Conservation (phyloP, 2,113 vertebrate genomes). For the Antechinus stuartii region DNA sequence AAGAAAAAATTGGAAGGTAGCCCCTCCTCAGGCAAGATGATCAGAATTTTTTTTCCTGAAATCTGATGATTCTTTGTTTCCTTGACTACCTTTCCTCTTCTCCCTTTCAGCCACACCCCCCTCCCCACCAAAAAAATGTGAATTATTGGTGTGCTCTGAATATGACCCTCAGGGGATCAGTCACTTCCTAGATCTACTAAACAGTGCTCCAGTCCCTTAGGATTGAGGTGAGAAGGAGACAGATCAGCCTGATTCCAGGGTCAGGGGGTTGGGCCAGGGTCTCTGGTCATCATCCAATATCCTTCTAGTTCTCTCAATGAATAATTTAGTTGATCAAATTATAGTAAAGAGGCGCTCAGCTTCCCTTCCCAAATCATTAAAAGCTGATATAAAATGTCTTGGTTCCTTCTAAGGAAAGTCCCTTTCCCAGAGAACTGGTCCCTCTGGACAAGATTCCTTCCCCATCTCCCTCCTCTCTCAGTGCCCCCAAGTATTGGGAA, state of each 20-base stretch:
- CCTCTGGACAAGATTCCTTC: background rate
- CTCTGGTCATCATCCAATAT: slow-evolving; percentile 65
- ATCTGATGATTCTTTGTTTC: background rate
- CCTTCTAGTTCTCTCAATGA: slow-evolving; percentile 75
- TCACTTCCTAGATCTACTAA: slow-evolving; percentile 10
- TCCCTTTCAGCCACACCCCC: too few species aligned
- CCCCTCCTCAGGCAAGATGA: background rate
- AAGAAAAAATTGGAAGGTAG: background rate
- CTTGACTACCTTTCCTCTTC: background rate
- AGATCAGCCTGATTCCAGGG: background rate
- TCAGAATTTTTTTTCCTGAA: background rate
- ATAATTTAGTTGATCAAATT: slow-evolving; percentile 84
- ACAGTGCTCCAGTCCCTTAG: background rate
- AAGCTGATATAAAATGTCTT: slow-evolving; percentile 63
- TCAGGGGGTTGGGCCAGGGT: slow-evolving; percentile 6
- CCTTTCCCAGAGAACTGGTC: slow-evolving; percentile 70
- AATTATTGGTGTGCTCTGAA: background rate
- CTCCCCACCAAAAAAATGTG: background rate
- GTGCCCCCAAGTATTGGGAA: background rate
- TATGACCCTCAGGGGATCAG: background rate
- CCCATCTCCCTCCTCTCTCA: background rate
- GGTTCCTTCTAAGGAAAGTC: slow-evolving; percentile 77
- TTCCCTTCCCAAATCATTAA: slow-evolving; percentile 81
- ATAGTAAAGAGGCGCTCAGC: slow-evolving; percentile 80
- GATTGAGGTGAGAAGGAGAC: background rate